Base-by-base conservation (phyloP, 2,888 invertebrate genomes). In the Creontiades dilutus region DNA sequence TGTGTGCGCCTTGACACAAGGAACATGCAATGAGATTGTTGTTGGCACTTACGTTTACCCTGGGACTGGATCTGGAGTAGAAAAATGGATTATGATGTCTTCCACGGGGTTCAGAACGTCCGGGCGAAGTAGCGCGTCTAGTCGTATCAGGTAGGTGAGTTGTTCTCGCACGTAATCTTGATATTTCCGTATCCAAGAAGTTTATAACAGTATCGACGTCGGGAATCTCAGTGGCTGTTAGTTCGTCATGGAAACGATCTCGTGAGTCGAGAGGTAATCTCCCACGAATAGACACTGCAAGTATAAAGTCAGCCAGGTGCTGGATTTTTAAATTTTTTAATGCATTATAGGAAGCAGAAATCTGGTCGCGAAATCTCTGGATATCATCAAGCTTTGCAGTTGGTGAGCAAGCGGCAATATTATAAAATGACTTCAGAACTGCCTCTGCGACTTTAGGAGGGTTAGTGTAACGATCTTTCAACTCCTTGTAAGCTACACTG, bases 341-440 rank as follows among this genome's bases (percentile, higher is more conserved):
- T 3, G n/a, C 61, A 61, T 61, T 61, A 19, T 61, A 61, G 61
- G 61, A 61, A 9, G 61, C 61, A 61, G 61, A n/a, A 61, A 61
- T 61, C 61, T 61, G 61, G 2, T 61, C 61, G 7, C 61, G 61
- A 19, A 61, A 61, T 61, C 61, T 61, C 19, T n/a, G 3, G 2
- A 61, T n/a, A 61, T 61, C 61, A 1, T 61, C n/a, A 3, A 5
- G 52, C 11, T 12, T 52, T 11, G 52, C 52, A 52, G 52, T 52
- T 52, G 52, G 3, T 52, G 52, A 61, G 19, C 61, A 61, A 61
- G 61, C 61, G 7, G 61, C n/a, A 19, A 61, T 3, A 3, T 0
- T 19, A 4, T 61, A 61, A 19, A 61, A 61, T 0, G 61, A 61
- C 2, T 19, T 61, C 19, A 61, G 61, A 61, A 61, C 61, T 61